These are phyloP conservation scores for Dynastes maya DNA, from an alignment of 2,888 invertebrate species.

Conservation along the genomic window DNA sequence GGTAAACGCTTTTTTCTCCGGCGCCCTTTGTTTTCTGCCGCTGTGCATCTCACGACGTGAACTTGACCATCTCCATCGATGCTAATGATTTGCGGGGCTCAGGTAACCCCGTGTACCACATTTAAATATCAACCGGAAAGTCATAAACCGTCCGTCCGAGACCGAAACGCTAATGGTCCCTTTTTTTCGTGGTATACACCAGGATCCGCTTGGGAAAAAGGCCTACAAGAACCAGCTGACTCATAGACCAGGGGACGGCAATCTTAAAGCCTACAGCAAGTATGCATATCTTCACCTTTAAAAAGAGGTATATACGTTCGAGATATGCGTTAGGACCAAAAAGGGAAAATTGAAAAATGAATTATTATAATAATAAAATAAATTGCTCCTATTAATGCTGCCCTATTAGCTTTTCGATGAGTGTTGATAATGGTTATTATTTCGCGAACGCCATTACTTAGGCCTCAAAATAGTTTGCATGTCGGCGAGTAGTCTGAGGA, in stretches of 20 bases:
- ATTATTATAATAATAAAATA: constrained; percentile 70
- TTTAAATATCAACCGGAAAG: constrained; percentile 56
- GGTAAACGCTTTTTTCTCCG: constrained; percentile 45
- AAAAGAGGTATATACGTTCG: background rate
- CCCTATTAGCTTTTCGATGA: constrained; percentile 69
- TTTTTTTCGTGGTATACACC: constrained; percentile 44
- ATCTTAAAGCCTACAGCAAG: background rate
- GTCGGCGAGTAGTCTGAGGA: constrained; percentile 29
- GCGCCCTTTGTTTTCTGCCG: constrained; percentile 50
- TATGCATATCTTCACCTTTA: constrained; percentile 1
- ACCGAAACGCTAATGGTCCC: constrained; percentile 43
- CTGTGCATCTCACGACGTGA: constrained; percentile 22
- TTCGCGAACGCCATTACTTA: constrained; percentile 56
- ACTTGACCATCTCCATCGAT: constrained; percentile 62
- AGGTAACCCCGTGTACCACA: constrained; percentile 60
- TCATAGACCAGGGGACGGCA: constrained; percentile 60
- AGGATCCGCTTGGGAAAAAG: background rate
- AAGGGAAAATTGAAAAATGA: constrained; percentile 60
- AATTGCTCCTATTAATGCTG: constrained; percentile 70
- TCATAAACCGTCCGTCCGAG: constrained; percentile 22
- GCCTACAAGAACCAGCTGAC: constrained; percentile 60
- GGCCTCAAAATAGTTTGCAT: constrained; percentile 53
- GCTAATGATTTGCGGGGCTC: constrained; percentile 66
- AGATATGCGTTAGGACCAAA: constrained; percentile 52
- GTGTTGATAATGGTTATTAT: constrained; percentile 69